A percentile compares a stretch with the other conserved stretches of the same genome.
Evolutionary conservation across 2,888 invertebrate species (phyloP).

Genomic region (Ommatoiulus sabulosus): DNA sequence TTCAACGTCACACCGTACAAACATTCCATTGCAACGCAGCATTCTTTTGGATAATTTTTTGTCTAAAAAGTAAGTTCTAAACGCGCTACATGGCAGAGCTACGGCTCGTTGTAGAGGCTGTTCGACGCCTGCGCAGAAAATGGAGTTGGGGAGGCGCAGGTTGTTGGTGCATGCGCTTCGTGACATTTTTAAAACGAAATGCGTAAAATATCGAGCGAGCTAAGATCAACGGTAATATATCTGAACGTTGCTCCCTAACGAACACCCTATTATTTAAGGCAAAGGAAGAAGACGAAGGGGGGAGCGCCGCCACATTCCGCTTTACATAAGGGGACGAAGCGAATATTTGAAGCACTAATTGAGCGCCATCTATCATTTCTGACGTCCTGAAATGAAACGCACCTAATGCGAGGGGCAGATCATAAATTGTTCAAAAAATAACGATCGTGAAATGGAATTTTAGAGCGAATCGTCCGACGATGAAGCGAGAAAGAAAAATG

Average conservation of each 20-base stretch:
- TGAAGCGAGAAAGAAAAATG: too few species aligned
- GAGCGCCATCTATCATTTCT: conserved; percentile 32
- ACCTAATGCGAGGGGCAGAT: conserved; percentile 22
- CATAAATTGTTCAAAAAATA: conserved; percentile 5
- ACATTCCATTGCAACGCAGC: too few species aligned
- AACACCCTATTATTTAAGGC: conserved; percentile 38
- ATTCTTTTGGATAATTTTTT: too few species aligned
- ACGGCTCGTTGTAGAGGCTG: too few species aligned
- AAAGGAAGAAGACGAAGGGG: conserved; percentile 23
- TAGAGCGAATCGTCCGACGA: background rate
- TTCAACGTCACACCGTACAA: too few species aligned
- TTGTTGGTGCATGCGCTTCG: background rate
- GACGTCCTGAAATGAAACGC: background rate
- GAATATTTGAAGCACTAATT: conserved; percentile 40
- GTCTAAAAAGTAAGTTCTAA: too few species aligned
- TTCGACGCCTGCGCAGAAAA: background rate
- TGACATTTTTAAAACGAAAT: conserved; percentile 26
- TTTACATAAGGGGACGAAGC: conserved; percentile 20
- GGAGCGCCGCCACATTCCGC: conserved; percentile 29
- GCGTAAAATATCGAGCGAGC: conserved; percentile 36
- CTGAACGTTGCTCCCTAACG: conserved; percentile 33
- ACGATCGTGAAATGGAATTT: background rate
- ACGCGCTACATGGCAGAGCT: too few species aligned
- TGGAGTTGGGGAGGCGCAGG: background rate
- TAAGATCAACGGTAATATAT: background rate